These are phyloP conservation scores for Pocillopora grandis DNA, from an alignment of 92 coral and sea anemone species.

Conservation along the genomic window DNA sequence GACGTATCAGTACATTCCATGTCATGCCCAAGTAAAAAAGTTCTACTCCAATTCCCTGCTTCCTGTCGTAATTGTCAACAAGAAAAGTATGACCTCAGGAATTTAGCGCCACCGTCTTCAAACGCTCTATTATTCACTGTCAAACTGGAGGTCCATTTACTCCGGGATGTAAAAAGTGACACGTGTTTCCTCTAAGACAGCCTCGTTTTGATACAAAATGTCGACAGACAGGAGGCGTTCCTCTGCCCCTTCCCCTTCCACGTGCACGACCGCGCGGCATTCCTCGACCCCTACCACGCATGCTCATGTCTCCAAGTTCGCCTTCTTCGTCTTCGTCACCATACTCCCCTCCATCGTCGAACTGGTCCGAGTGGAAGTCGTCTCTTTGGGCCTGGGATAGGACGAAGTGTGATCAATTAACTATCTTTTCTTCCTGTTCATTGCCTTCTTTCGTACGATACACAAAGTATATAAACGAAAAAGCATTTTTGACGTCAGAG, in stretches of 20 bases:
- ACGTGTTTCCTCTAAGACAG: slow-evolving; percentile 88
- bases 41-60: too few species aligned
- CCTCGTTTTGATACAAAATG: slow-evolving; percentile 96
- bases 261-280: slow-evolving; percentile 84
- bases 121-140: slow-evolving; percentile 14
- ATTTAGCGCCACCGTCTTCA: neutral
- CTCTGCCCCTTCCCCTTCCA: slow-evolving; percentile 92
- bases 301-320: slow-evolving; percentile 63
- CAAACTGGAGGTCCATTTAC: slow-evolving; percentile 85
- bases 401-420: slow-evolving; percentile 2
- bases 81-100: neutral
- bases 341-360: slow-evolving; percentile 65
- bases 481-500: too few species aligned
- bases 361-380: slow-evolving; percentile 56
- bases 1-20: too few species aligned
- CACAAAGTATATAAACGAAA: too few species aligned
- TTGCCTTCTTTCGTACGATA: too few species aligned
- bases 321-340: slow-evolving; percentile 72
- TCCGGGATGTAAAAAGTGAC: slow-evolving; percentile 95
- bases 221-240: slow-evolving; percentile 84
- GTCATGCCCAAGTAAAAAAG: too few species aligned
- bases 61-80: neutral
- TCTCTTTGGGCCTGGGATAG: slow-evolving; percentile 65
- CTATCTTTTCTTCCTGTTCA: too few species aligned
- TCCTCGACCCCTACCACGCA: slow-evolving; percentile 83